A percentile compares a stretch with the other conserved stretches of the same genome.
These are phyloP conservation scores for Drosophila mettleri DNA, from an alignment of 2,888 invertebrate genomes.

Conservation along the genomic window DNA sequence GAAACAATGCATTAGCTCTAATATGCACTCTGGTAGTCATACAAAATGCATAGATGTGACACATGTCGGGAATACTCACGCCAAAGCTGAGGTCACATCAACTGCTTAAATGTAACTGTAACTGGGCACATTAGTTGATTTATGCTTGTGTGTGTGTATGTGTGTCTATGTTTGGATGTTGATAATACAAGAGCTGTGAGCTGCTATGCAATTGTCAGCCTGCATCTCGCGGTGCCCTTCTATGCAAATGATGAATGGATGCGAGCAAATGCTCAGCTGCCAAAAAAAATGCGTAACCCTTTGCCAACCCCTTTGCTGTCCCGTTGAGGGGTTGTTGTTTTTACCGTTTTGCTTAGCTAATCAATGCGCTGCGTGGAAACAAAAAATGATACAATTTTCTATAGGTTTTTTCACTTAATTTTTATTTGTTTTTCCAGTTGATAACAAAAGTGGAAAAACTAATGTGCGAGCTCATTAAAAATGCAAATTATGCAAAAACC, in stretches of 20 bases:
- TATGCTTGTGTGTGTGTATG: slow-evolving; percentile 31
- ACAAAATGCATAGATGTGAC: slow-evolving; percentile 12
- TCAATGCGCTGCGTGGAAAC: slow-evolving; percentile 40
- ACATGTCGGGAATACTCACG: slow-evolving; percentile 23
- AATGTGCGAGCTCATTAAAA: slow-evolving; percentile 66
- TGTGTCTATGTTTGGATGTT: slow-evolving; percentile 27
- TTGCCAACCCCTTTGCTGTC: slow-evolving; percentile 44
- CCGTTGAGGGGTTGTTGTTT: slow-evolving; percentile 48
- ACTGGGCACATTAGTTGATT: slow-evolving; percentile 49
- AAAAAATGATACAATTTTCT: slow-evolving; percentile 55
- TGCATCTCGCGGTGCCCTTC: slow-evolving; percentile 14
- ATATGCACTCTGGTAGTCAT: not conserved
- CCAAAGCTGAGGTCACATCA: not conserved
- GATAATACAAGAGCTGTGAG: slow-evolving; percentile 15
- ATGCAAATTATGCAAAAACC: slow-evolving; percentile 74
- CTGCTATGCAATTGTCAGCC: slow-evolving; percentile 36
- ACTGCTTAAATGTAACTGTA: slow-evolving; percentile 48
- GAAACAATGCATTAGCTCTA: slow-evolving; percentile 8
- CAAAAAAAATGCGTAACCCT: slow-evolving; percentile 23
- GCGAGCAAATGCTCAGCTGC: slow-evolving; percentile 41
- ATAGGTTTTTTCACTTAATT: slow-evolving; percentile 74
- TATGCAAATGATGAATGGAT: slow-evolving; percentile 75
- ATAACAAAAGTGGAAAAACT: slow-evolving; percentile 62
- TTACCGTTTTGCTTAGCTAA: slow-evolving; percentile 48
- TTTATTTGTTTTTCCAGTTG: slow-evolving; percentile 75